A percentile compares a stretch with the other conserved stretches of the same genome.
These are phyloP conservation scores for Spisula subtruncata DNA, from an alignment of 2,888 invertebrate species.

Conservation along the genomic window DNA sequence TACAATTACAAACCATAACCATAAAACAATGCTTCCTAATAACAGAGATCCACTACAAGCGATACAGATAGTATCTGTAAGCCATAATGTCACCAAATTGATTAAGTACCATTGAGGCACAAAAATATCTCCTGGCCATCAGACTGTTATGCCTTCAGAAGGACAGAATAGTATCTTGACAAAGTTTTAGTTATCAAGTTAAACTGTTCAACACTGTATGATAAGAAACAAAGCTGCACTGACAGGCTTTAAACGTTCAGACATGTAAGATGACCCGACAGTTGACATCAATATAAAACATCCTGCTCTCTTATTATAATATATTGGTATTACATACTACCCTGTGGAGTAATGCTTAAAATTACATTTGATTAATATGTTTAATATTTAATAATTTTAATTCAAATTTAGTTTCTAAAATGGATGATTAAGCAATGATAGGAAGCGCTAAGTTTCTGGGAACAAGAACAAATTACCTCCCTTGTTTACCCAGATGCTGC, in stretches of 20 bases:
- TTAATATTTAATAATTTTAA: too few species aligned
- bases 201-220: neutral
- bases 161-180: conserved; percentile 19
- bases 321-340: neutral
- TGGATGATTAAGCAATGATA: too few species aligned
- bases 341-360: neutral
- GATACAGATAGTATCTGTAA: conserved; percentile 6
- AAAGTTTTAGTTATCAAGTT: neutral
- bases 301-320: neutral
- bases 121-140: conserved; percentile 5
- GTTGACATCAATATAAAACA: neutral
- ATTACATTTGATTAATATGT: neutral
- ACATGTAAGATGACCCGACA: conserved; percentile 3
- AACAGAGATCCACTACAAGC: neutral
- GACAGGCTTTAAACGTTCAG: conserved; percentile 14
- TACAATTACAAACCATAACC: conserved; percentile 18
- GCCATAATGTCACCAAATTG: conserved; percentile 21
- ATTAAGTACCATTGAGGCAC: conserved; percentile 12
- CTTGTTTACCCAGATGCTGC: too few species aligned
- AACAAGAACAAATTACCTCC: too few species aligned
- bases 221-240: conserved; percentile 17
- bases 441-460: too few species aligned
- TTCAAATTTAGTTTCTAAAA: too few species aligned
- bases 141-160: neutral
- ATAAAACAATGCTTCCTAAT: neutral